phyloP scores from a whole-genome alignment of 2,797 vertebrate genomes.

The Alca torda region DNA sequence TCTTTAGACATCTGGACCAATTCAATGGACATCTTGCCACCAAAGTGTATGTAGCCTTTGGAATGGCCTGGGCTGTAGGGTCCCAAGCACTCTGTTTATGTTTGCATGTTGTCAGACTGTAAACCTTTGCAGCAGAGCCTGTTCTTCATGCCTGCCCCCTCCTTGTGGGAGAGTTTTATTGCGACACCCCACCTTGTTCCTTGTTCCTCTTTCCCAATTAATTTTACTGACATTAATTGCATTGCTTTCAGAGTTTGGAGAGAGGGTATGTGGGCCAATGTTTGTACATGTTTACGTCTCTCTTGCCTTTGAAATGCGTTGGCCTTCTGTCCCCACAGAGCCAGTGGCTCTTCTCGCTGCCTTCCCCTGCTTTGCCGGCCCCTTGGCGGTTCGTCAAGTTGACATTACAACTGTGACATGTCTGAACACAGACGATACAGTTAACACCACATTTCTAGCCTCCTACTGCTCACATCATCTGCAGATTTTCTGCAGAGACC shows the following conservation, averaged over 20 bases:
- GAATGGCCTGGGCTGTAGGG: neutral
- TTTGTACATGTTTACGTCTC: neutral
- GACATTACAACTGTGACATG: accelerated
- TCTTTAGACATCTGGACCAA: conserved; percentile 5
- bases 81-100: neutral
- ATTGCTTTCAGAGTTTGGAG: neutral
- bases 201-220: neutral
- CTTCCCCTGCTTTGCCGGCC: neutral
- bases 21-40: neutral
- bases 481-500: neutral
- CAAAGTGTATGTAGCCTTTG: neutral
- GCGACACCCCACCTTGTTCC: neutral
- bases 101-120: neutral
- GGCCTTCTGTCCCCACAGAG: neutral
- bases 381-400: neutral
- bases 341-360: neutral
- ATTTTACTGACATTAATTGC: neutral
- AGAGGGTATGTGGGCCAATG: neutral
- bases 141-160: neutral
- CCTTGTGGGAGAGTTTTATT: neutral
- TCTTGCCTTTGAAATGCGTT: neutral
- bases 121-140: neutral
- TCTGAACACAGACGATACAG: neutral
- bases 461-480: neutral
- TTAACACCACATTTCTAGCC: neutral